These are phyloP conservation scores for Illadopsis cleaveri DNA, from an alignment of 2,113 vertebrate genomes.

Conservation along the genomic window DNA sequence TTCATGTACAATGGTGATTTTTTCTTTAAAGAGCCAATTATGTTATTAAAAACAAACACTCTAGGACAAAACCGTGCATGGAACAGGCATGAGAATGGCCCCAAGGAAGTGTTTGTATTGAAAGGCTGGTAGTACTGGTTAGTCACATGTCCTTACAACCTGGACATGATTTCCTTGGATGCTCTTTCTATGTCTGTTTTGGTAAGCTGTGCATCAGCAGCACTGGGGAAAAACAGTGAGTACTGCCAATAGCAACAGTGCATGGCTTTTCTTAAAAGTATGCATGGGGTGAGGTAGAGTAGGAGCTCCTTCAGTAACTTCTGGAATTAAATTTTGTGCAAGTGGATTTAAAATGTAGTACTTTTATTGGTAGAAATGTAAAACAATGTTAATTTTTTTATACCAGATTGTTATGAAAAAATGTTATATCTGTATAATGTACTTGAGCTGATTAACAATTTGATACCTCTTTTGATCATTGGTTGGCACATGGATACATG, in stretches of 20 bases:
- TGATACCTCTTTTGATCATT: neutral
- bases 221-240: neutral
- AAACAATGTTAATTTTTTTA: neutral
- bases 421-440: neutral
- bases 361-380: neutral
- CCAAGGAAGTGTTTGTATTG: neutral
- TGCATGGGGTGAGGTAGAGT: neutral
- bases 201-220: neutral
- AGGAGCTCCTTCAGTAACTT: neutral
- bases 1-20: neutral
- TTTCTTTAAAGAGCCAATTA: neutral
- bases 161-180: neutral
- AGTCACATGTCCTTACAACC: neutral
- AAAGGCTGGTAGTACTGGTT: neutral
- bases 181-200: neutral
- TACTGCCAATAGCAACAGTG: neutral
- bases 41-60: neutral
- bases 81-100: neutral
- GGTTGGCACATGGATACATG: neutral
- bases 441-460: neutral
- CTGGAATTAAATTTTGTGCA: neutral
- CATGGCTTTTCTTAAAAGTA: neutral
- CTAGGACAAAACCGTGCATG: neutral
- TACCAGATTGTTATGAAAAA: neutral
- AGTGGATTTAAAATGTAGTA: neutral